Evolutionary conservation across 2,797 vertebrate genomes (phyloP).

Genomic region (Paguma larvata): DNA sequence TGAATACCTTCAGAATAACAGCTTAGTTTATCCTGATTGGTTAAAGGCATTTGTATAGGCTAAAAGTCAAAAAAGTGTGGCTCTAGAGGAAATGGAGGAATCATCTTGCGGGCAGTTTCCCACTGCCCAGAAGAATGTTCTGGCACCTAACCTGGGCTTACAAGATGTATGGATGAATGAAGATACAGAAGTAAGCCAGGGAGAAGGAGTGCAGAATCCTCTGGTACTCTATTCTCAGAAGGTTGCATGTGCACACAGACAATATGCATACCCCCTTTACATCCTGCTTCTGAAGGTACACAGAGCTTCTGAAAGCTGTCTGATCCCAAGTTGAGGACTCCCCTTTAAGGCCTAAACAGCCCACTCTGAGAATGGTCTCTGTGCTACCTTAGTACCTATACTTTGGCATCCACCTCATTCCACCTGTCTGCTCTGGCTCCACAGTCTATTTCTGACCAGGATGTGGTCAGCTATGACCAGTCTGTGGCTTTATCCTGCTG

Average conservation of each 20-base stretch:
- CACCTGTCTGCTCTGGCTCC: not conserved
- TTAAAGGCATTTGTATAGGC: not conserved
- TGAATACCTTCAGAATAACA: not conserved
- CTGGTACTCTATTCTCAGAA: not conserved
- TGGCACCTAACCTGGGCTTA: not conserved
- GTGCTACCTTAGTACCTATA: not conserved
- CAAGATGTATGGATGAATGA: not conserved
- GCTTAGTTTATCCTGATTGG: not conserved
- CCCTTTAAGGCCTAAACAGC: not conserved
- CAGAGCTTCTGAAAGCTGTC: not conserved
- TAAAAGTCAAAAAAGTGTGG: not conserved
- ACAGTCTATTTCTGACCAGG: not conserved
- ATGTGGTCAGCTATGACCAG: not conserved
- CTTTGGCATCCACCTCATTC: not conserved
- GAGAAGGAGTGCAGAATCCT: not conserved
- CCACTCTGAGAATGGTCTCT: not conserved
- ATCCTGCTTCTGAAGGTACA: not conserved
- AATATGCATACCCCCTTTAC: not conserved
- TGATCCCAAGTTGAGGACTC: not conserved
- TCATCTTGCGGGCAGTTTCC: not conserved
- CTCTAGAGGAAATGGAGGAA: not conserved
- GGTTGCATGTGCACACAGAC: not conserved
- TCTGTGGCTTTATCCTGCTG: not conserved
- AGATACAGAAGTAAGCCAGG: not conserved
- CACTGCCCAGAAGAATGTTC: not conserved